Base-by-base conservation (phyloP, 2,113 vertebrate species). In the Acinonyx jubatus region DNA sequence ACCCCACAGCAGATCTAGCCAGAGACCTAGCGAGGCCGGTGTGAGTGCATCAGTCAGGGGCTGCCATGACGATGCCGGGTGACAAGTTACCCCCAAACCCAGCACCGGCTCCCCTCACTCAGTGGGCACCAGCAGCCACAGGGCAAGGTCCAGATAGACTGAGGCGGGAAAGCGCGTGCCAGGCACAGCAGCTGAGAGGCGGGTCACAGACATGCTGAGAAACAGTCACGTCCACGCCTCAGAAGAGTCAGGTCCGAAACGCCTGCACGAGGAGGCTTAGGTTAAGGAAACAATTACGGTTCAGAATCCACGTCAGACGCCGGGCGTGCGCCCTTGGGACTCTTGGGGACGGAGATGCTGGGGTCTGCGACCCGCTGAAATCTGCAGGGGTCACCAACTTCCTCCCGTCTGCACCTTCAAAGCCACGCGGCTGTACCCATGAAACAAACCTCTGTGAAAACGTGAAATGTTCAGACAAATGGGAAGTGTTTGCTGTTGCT, bases 261-360 rank as follows among this genome's bases (percentile, higher is more conserved):
- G 0, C 12, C 23, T 4, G 23, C 41, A 13, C 11, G 0, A 7
- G 71, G 12, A 41, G 23, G 19, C 38, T 15, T 23, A 1, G 36
- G 38, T 0, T 25, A 13, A 41, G 27, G 38, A 27, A 27, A 12
- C 13, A 14, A 7, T 10, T 2, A 1, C 23, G 13, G 27, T 15
- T 7, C 2, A 1, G 29, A 25, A 4, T 12, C 14, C 0, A 5
- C 1, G 7, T 19, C 41, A 41, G 25, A 41, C 33, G 0, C 41
- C 0, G 0, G 3, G 16, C 5, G 29, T 5, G 21, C 7, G 1
- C 0, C 0, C 5, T 12, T 9, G 27, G 11, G 0, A 0, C 19
- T 29, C 36, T 0, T 1, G 18, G 15, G 31, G 2, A 7, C 5
- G 29, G 10, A 2, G 14, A 33, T 9, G 8, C n/a, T n/a, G 19